Conservation (phyloP, 2,888 invertebrate species). For the Polyommatus icarus region DNA sequence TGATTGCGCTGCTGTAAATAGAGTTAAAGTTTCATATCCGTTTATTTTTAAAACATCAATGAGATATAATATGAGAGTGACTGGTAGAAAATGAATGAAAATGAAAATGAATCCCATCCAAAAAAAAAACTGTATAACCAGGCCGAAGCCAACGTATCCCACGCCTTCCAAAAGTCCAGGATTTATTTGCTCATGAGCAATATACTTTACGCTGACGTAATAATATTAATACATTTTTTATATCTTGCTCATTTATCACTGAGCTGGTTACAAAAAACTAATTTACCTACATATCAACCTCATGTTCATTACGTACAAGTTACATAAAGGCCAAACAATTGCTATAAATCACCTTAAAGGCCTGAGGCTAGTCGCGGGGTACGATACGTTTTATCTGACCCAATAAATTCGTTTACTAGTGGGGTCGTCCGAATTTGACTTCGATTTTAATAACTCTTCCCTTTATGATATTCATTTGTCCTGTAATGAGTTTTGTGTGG, state of each 20-base stretch:
- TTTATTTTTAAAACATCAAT: too few relatives aligned
- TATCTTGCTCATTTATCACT: neutral
- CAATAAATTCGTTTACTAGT: slow-evolving; percentile 25
- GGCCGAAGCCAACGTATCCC: too few relatives aligned
- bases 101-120: too few relatives aligned
- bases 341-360: slow-evolving; percentile 25
- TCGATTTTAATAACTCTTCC: slow-evolving; percentile 9
- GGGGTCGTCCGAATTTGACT: slow-evolving; percentile 15
- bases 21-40: neutral
- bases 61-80: too few relatives aligned
- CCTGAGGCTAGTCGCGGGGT: slow-evolving; percentile 18
- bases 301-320: neutral
- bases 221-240: neutral
- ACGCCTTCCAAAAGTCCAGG: too few relatives aligned
- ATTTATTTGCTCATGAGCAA: too few relatives aligned
- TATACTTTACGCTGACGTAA: too few relatives aligned
- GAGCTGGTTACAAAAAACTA: neutral
- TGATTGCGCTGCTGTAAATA: neutral
- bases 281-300: neutral
- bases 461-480: slow-evolving; percentile 10
- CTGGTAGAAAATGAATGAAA: too few relatives aligned
- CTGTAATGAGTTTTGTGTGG: slow-evolving; percentile 11
- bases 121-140: too few relatives aligned
- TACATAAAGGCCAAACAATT: slow-evolving; percentile 17
- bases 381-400: slow-evolving; percentile 27